These are phyloP conservation scores for Iphiclides podalirius DNA, from an alignment of 2,888 invertebrate species.

Conservation along the genomic window DNA sequence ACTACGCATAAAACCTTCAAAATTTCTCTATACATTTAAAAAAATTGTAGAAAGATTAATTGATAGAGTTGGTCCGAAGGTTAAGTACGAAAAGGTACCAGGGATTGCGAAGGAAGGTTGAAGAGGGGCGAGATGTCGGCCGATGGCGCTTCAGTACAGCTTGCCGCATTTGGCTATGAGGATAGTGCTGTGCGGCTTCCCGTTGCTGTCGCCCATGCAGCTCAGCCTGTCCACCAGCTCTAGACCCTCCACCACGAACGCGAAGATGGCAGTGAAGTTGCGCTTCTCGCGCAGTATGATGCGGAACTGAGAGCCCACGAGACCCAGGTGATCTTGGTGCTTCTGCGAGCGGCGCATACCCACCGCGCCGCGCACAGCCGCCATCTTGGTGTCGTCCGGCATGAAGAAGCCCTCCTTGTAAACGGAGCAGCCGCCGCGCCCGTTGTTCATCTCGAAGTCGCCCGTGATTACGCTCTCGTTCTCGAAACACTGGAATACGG, in stretches of 20 bases:
- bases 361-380: conserved; percentile 87
- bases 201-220: conserved; percentile 87
- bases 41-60: too few relatives aligned
- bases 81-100: conserved; percentile 5
- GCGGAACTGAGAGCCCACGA: conserved; percentile 92
- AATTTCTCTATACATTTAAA: conserved; percentile 30
- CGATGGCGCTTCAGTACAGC: conserved; percentile 69
- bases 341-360: conserved; percentile 91
- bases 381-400: conserved; percentile 89
- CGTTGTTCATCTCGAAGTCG: conserved; percentile 90
- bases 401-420: conserved; percentile 89
- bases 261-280: conserved; percentile 91
- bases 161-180: conserved; percentile 86
- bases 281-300: conserved; percentile 90
- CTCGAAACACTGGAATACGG: conserved; percentile 91
- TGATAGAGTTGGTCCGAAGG: conserved; percentile 35
- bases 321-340: conserved; percentile 87
- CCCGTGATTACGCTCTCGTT: conserved; percentile 90
- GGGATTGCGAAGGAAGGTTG: neutral
- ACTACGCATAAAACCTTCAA: conserved; percentile 40
- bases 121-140: neutral
- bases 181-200: conserved; percentile 87
- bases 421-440: conserved; percentile 88
- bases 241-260: conserved; percentile 88
- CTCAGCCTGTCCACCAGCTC: conserved; percentile 89